Percentiles rank a stretch among this genome's conserved stretches.
These are phyloP conservation scores for Polypterus bichir DNA, from an alignment of 2,113 vertebrate species.

Conservation along the genomic window DNA sequence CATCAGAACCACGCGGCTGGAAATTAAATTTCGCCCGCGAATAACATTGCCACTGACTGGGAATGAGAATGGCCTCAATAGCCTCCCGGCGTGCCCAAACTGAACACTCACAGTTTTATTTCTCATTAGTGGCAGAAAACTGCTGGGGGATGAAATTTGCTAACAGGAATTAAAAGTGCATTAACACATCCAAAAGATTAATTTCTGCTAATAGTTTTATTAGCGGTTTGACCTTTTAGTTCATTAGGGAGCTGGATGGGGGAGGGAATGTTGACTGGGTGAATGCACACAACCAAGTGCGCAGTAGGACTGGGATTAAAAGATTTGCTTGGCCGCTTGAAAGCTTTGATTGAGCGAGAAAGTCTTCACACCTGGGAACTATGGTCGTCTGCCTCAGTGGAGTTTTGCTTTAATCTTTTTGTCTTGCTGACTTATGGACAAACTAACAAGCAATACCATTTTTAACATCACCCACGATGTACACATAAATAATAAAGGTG, in stretches of 20 bases:
- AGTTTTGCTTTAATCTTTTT: too few species aligned
- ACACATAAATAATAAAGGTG: too few species aligned
- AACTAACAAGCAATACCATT: too few species aligned
- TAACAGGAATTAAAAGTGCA: conserved; percentile 75
- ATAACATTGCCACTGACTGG: conserved; percentile 47
- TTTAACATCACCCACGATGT: too few species aligned
- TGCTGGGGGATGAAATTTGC: conserved; percentile 71
- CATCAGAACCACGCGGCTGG: conserved; percentile 57
- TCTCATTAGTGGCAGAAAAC: conserved; percentile 66
- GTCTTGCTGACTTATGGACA: too few species aligned
- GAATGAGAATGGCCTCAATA: conserved; percentile 27
- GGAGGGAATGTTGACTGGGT: conserved; percentile 21
- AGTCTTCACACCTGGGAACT: too few species aligned
- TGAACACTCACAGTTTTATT: conserved; percentile 58
- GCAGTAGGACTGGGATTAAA: too few species aligned
- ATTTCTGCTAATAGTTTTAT: conserved; percentile 70
- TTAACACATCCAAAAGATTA: conserved; percentile 68
- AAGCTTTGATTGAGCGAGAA: too few species aligned
- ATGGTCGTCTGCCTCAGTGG: too few species aligned
- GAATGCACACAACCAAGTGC: neutral
- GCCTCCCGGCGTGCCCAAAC: conserved; percentile 11
- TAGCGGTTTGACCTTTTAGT: conserved; percentile 70
- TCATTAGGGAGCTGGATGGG: conserved; percentile 53
- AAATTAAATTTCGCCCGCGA: conserved; percentile 61
- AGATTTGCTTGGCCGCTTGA: too few species aligned